A percentile compares a stretch with the other conserved stretches of the same genome.
Evolutionary conservation across 2,888 invertebrate genomes (phyloP).

Genomic region (Drosophila flavopinicola): DNA sequence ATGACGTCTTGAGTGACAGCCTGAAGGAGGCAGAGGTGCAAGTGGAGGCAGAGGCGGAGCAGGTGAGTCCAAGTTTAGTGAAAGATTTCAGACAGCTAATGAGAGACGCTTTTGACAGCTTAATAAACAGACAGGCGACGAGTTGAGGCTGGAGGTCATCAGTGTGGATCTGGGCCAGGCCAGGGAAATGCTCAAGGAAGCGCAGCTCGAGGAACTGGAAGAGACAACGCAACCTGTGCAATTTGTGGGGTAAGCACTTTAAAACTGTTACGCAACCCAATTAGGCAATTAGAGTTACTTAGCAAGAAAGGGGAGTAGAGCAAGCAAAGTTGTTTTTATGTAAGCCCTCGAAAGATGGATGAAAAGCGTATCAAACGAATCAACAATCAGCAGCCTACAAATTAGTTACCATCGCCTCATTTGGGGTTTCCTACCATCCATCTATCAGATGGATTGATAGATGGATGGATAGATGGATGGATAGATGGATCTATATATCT

Average conservation of each 20-base stretch:
- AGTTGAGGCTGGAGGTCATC: slow-evolving; percentile 37
- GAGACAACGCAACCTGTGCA: slow-evolving; percentile 14
- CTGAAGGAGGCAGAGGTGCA: slow-evolving; percentile 44
- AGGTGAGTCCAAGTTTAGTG: slow-evolving; percentile 65
- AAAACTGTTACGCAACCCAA: background rate
- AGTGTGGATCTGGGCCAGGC: slow-evolving; percentile 30
- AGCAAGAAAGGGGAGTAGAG: too few relatives aligned
- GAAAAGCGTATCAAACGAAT: too few relatives aligned
- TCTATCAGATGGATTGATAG: too few relatives aligned
- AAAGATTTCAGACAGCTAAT: slow-evolving; percentile 70
- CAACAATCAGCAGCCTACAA: too few relatives aligned
- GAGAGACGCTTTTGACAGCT: slow-evolving; percentile 70
- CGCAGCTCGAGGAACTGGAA: slow-evolving; percentile 18
- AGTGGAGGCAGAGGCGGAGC: slow-evolving; percentile 28
- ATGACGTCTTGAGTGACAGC: slow-evolving; percentile 30
- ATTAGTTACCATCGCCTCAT: too few relatives aligned
- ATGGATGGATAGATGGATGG: too few relatives aligned
- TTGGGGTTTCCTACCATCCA: too few relatives aligned
- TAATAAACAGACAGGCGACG: slow-evolving; percentile 55
- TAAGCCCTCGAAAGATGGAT: too few relatives aligned
- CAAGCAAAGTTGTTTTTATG: too few relatives aligned
- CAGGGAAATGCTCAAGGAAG: slow-evolving; percentile 18
- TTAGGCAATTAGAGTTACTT: background rate
- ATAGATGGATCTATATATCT: too few relatives aligned
- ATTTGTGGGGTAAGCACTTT: slow-evolving; percentile 58